A percentile compares a stretch with the other conserved stretches of the same genome.
These are phyloP conservation scores for Troides oblongomaculatus DNA, from an alignment of 2,888 invertebrate genomes.

Conservation along the genomic window DNA sequence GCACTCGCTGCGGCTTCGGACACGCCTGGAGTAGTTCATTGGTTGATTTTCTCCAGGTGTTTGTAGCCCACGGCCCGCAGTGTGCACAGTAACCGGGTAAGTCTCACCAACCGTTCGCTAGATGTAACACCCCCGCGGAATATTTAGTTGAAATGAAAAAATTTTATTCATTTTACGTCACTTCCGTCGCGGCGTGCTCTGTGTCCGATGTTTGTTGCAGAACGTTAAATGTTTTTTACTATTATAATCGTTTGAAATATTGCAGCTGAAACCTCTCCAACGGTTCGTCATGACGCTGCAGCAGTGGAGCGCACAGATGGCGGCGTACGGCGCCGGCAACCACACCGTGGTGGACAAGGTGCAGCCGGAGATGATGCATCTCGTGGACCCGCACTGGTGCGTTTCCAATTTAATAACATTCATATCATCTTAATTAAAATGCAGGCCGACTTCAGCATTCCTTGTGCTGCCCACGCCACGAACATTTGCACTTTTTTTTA, in stretches of 20 bases:
- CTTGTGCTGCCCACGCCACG: too few relatives aligned
- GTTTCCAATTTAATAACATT: conserved; percentile 33
- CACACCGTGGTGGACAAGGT: conserved; percentile 92
- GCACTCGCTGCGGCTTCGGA: conserved; percentile 69
- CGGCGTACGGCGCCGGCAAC: conserved; percentile 80
- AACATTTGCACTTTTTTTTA: too few relatives aligned
- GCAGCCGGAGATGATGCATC: conserved; percentile 85
- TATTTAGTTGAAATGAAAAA: too few relatives aligned
- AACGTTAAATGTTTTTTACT: too few relatives aligned
- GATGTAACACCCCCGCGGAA: too few relatives aligned
- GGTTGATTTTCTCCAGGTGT: conserved; percentile 79
- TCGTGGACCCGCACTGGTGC: conserved; percentile 90
- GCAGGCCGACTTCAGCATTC: too few relatives aligned
- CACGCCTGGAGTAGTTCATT: conserved; percentile 77
- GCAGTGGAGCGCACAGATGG: conserved; percentile 72
- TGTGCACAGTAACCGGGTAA: background rate
- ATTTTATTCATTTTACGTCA: too few relatives aligned
- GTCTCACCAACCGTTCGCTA: background rate
- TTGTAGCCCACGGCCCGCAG: background rate
- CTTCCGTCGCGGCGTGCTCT: too few relatives aligned
- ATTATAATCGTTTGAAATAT: too few relatives aligned
- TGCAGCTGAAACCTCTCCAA: too few relatives aligned
- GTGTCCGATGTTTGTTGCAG: too few relatives aligned
- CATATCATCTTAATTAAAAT: too few relatives aligned
- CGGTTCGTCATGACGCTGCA: conserved; percentile 48